Evolutionary conservation across 2,113 vertebrate species (phyloP).

Genomic region (Cheilinus undulatus): DNA sequence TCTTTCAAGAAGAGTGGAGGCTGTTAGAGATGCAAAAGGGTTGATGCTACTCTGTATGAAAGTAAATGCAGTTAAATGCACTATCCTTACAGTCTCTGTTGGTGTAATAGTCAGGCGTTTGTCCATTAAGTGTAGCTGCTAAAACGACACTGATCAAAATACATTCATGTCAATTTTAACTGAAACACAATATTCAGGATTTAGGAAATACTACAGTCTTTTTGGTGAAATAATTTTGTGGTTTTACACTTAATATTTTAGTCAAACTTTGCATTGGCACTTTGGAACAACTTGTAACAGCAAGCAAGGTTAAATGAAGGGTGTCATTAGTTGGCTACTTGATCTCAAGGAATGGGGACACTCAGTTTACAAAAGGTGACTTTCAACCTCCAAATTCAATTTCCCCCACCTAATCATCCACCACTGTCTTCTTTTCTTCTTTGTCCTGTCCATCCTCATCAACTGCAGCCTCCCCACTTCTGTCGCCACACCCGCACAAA

Average conservation of each 20-base stretch:
- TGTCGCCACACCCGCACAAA: slow-evolving; percentile 4
- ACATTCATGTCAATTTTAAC: neutral
- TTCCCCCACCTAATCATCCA: slow-evolving; percentile 21
- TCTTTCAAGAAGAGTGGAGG: no score
- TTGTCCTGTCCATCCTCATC: slow-evolving; percentile 54
- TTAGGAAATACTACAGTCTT: neutral
- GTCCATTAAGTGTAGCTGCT: no score
- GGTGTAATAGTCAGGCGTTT: no score
- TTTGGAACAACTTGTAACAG: neutral
- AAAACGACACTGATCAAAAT: no score
- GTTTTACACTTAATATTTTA: no score
- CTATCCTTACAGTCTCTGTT: no score
- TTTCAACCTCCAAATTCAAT: slow-evolving; percentile 25
- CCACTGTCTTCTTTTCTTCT: slow-evolving; percentile 26
- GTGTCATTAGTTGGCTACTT: neutral
- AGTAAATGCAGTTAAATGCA: no score
- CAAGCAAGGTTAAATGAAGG: neutral
- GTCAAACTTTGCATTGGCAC: neutral
- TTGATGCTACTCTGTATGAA: no score
- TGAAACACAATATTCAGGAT: neutral
- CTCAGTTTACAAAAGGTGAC: neutral
- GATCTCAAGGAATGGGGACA: neutral
- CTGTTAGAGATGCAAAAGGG: no score
- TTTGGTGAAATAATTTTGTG: neutral
- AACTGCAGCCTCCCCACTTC: slow-evolving; percentile 14